A percentile compares a stretch with the other conserved stretches of the same genome.
Evolutionary conservation across 2,888 invertebrate genomes (phyloP).

Genomic region (Lordiphosa fenestrarum): DNA sequence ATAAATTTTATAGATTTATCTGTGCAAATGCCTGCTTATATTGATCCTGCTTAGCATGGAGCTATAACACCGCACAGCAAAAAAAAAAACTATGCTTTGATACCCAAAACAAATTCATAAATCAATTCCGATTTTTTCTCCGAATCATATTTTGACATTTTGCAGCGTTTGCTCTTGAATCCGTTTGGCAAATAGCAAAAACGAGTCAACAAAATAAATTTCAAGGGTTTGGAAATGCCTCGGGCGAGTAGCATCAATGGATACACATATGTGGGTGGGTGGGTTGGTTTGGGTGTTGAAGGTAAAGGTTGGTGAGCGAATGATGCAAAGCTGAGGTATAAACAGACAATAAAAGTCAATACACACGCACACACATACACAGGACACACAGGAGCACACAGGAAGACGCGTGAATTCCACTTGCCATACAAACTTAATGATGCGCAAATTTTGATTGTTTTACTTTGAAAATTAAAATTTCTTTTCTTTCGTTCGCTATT

Average conservation of each 20-base stretch:
- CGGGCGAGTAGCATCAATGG: conserved; percentile 23
- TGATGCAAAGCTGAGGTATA: conserved; percentile 35
- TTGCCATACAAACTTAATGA: conserved; percentile 67
- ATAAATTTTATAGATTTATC: too few species aligned
- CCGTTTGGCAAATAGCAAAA: conserved; percentile 31
- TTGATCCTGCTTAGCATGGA: too few species aligned
- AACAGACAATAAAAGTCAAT: conserved; percentile 38
- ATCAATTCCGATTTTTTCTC: conserved; percentile 40
- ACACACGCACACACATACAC: conserved; percentile 10
- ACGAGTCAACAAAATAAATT: conserved; percentile 53
- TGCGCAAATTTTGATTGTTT: conserved; percentile 69
- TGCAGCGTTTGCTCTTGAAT: conserved; percentile 25
- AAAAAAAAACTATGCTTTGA: too few species aligned
- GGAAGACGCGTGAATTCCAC: conserved; percentile 38
- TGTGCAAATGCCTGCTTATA: too few species aligned
- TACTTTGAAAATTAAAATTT: conserved; percentile 41
- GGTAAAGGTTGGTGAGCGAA: conserved; percentile 16
- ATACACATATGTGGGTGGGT: conserved; percentile 1
- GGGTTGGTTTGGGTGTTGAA: too few species aligned
- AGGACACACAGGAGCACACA: conserved; percentile 12
- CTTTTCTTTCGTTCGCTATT: conserved; percentile 10
- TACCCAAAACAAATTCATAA: conserved; percentile 42
- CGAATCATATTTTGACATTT: conserved; percentile 51
- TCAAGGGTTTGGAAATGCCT: conserved; percentile 26
- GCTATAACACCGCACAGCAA: too few species aligned